phyloP scores from a whole-genome alignment of 37 sponge, comb jelly and placozoan genomes.

The Beroe forskalii region DNA sequence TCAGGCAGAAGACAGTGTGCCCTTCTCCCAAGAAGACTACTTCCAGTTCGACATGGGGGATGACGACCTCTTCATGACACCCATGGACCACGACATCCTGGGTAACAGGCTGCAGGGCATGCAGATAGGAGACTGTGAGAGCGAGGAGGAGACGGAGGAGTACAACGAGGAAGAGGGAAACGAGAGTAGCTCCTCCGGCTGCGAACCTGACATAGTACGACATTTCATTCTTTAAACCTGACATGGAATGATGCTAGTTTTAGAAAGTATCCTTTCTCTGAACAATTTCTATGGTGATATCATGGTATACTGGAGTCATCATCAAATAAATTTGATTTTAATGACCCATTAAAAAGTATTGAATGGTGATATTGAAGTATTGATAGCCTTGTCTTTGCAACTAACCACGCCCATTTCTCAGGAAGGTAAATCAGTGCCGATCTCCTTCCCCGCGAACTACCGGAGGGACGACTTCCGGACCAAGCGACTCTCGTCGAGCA shows the following conservation, averaged over 20 bases:
- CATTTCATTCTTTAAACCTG: too few species aligned
- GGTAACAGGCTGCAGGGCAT: neutral
- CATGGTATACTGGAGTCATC: too few species aligned
- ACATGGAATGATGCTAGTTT: too few species aligned
- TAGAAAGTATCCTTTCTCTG: neutral
- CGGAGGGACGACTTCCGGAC: neutral
- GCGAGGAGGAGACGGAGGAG: neutral
- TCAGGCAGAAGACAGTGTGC: too few species aligned
- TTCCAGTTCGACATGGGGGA: constrained; percentile 59
- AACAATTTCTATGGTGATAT: too few species aligned
- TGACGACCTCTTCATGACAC: constrained; percentile 15
- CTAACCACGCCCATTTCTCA: neutral
- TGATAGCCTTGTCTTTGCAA: too few species aligned
- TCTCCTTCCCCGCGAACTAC: neutral
- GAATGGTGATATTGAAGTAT: too few species aligned
- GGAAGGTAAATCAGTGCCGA: constrained; percentile 8
- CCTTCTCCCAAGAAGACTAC: constrained; percentile 16
- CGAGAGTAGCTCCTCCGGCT: constrained; percentile 25
- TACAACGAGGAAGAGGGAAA: neutral
- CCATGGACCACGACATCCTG: neutral
- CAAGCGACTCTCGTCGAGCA: constrained; percentile 1
- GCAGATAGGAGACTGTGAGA: neutral
- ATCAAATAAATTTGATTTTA: too few species aligned
- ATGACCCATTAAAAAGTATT: too few species aligned
- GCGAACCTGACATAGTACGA: constrained; percentile 45